Evolutionary conservation across 2,888 invertebrate genomes (phyloP), one percentile per base, ranked within the genome.

Genomic region (Troglohyphantes excavatus): DNA sequence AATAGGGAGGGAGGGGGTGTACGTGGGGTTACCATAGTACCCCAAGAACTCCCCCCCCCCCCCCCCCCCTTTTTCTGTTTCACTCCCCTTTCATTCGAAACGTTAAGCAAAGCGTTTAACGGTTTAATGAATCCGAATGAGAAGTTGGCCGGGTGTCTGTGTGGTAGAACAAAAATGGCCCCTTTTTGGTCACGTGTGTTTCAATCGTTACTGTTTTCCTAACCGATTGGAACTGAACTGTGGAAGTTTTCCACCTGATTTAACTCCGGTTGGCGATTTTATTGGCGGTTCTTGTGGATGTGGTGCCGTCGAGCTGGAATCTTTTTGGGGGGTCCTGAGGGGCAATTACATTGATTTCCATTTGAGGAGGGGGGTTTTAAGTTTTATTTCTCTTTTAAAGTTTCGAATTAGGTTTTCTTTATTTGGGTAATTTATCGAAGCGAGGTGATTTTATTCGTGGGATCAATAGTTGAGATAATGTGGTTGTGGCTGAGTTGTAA

Each of bases 61-160:
- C 27, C 23, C n/a, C 39, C 59, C 59, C 29, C 61, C 63, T 26
- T 23, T n/a, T n/a, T n/a, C n/a, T n/a, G n/a, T n/a, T n/a, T n/a
- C 23, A 7, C 39, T 33, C 59, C 29, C 61, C 63, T 26, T 23
- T 46, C 27, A 79, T 72, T 70, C 70, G 72, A 63, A 46, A 87
- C 43, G 82, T 72, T 75, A 88, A 88, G 88, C 82, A 88, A 70
- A 88, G 82, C 82, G 68, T 81, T 88, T 88, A 82, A 81, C 82
- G 88, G 75, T 82, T 88, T 88, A 88, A 88, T 88, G 88, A 88
- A 81, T 88, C 59, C 82, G 82, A 88, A 88, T 88, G 82, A 82
- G 82, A 65, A 39, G 76, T 86, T 86, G 86, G 86, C 84, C 75
- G 70, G 76, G 76, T 78, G 59, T 78, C 65, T 75, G 67, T 23